Base-by-base conservation (phyloP, 2,113 vertebrate genomes). In the Sphaerodactylus townsendi region DNA sequence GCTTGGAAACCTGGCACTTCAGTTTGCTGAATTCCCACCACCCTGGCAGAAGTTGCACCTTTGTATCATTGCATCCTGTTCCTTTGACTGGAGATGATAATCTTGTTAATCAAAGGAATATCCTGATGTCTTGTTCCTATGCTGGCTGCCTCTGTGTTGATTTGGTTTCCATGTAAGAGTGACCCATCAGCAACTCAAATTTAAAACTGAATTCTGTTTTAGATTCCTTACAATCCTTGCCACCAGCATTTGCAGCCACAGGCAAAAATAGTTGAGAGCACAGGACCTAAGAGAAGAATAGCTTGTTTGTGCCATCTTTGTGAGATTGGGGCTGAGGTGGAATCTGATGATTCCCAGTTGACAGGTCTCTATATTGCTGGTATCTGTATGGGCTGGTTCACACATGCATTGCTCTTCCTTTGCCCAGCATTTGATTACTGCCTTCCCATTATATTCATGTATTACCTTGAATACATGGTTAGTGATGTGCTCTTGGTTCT, bases 21-120 rank as follows among this genome's bases (percentile, higher is more conserved):
- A 15, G 73, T 39, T 1, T 1, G 25, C 35, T 48, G 64, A 11
- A 28, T 44, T 84, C 56, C 77, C 65, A 46, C 19, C 44, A 15
- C 5, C 83, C 21, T 0, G 1, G 1, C 46, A 1, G 3, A 72
- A 30, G 56, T 46, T 73, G n/a, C 76, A 62, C 5, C 3, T 11
- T 10, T 41, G 37, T 25, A 5, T 13, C 10, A 11, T 28, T 37
- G 46, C 9, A 1, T 46, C 65, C 11, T 2, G 21, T 4, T 62
- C 9, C 77, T 72, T 66, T 9, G 0, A 44, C 69, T 65, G 76
- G 76, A 0, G 46, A 81, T 10, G 30, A 10, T 83, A 84, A 28
- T 77, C 79, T 64, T 28, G 79, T 87, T 41, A 39, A 50, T 56
- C 77, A 85, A 85, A 84, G 82, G 19, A 71, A 0, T 9, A 68